These are phyloP conservation scores for Junonia oenone DNA, from an alignment of 2,888 invertebrate species.

Conservation along the genomic window DNA sequence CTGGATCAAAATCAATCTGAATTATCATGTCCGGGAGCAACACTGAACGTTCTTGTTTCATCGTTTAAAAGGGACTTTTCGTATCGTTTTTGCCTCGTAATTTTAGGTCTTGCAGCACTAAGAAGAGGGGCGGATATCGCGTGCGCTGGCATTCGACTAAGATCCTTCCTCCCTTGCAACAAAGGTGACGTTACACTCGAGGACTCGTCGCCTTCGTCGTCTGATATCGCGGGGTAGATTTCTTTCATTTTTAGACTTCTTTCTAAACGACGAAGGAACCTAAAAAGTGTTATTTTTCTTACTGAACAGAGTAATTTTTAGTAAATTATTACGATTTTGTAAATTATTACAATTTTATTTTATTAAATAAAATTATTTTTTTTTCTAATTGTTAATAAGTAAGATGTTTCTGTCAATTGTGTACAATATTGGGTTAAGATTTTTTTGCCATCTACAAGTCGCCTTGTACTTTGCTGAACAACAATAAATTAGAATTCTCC, in stretches of 20 bases:
- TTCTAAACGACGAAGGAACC: conserved; percentile 85
- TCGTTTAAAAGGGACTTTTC: conserved; percentile 66
- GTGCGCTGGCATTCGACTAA: conserved; percentile 52
- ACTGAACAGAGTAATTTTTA: conserved; percentile 1
- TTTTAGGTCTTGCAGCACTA: conserved; percentile 68
- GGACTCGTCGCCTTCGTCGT: conserved; percentile 80
- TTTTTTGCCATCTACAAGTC: too few species aligned
- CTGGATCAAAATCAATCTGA: conserved; percentile 56
- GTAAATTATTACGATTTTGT: neutral
- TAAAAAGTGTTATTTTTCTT: conserved; percentile 40
- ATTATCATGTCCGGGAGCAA: conserved; percentile 61
- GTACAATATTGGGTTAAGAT: too few species aligned
- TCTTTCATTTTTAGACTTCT: conserved; percentile 85
- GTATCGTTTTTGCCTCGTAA: conserved; percentile 67
- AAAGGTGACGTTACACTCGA: conserved; percentile 83
- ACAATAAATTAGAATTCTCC: too few species aligned
- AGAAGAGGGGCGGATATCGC: conserved; percentile 69
- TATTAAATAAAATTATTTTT: too few species aligned
- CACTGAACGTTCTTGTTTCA: conserved; percentile 64
- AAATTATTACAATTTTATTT: too few species aligned
- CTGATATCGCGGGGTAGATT: conserved; percentile 78
- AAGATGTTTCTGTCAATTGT: too few species aligned
- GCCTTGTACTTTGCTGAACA: too few species aligned
- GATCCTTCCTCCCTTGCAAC: conserved; percentile 66
- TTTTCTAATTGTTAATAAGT: too few species aligned